Percentiles rank a stretch among this genome's conserved stretches.
phyloP scores from a whole-genome alignment of 2,113 vertebrate genomes.

The Stictonetta naevosa region DNA sequence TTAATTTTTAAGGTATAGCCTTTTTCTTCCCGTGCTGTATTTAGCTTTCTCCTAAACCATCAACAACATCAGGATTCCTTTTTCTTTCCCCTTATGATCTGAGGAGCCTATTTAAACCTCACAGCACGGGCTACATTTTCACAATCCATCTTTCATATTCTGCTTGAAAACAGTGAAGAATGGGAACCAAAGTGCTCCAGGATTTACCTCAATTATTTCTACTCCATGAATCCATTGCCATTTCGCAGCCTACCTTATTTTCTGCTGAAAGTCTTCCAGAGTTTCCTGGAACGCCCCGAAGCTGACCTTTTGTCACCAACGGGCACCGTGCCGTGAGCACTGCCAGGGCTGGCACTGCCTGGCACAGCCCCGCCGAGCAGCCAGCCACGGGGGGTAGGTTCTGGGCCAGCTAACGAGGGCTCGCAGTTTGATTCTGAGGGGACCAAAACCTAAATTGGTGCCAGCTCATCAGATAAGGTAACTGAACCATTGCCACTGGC shows the following conservation, averaged over 20 bases:
- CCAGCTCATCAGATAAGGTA: background rate
- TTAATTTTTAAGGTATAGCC: slow-evolving; percentile 81
- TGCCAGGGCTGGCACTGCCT: background rate
- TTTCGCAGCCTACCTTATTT: slow-evolving; percentile 46
- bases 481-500: too few species aligned
- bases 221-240: background rate
- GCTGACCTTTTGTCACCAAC: background rate
- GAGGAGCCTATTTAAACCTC: slow-evolving; percentile 35
- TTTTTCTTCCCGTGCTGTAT: slow-evolving; percentile 64
- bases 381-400: fast-evolving
- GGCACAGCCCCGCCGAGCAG: background rate
- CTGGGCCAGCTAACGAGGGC: background rate
- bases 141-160: slow-evolving; percentile 13
- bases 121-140: slow-evolving; percentile 17
- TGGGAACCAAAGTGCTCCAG: slow-evolving; percentile 4
- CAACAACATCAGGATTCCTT: slow-evolving; percentile 65
- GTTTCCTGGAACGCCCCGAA: background rate
- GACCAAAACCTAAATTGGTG: background rate
- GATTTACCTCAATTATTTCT: slow-evolving; percentile 59
- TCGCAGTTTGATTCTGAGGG: background rate
- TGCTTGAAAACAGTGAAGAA: slow-evolving; percentile 32
- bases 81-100: slow-evolving; percentile 28
- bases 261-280: background rate
- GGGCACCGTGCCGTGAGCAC: background rate
- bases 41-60: slow-evolving; percentile 64